Evolutionary conservation across 2,797 vertebrate species (phyloP).

Genomic region (Microhierax caerulescens): DNA sequence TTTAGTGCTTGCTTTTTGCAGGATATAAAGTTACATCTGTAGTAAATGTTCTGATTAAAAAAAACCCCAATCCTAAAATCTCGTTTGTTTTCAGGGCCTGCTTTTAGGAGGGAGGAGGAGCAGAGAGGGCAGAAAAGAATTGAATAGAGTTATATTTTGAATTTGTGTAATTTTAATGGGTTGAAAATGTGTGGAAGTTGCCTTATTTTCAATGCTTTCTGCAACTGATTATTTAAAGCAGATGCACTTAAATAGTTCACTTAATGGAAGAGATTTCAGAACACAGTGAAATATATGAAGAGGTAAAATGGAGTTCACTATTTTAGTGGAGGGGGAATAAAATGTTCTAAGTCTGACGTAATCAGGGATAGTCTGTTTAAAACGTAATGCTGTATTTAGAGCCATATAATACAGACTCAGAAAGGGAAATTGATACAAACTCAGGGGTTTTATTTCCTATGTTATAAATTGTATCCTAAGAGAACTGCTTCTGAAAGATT

Average conservation of each 20-base stretch:
- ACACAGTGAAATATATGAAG: not conserved
- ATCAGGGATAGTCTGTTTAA: not conserved
- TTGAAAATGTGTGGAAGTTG: not conserved
- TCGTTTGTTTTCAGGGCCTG: not conserved
- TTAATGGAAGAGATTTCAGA: not conserved
- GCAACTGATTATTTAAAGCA: not conserved
- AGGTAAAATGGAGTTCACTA: not conserved
- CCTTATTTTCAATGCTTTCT: not conserved
- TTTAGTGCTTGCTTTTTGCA: not conserved
- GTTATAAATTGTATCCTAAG: not conserved
- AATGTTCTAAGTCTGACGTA: not conserved
- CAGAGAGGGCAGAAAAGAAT: not conserved
- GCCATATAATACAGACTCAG: not conserved
- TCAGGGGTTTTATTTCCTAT: not conserved
- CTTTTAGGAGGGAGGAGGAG: not conserved
- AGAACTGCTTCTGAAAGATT: not conserved
- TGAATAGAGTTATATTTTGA: not conserved
- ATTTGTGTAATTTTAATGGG: not conserved
- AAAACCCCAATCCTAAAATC: not conserved
- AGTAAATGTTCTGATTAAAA: not conserved
- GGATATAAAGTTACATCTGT: not conserved
- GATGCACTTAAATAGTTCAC: not conserved
- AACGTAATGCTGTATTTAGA: not conserved
- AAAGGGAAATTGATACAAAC: not conserved
- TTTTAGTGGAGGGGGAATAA: accelerated